Conservation (phyloP, 1,140 invertebrate genomes). For the Pogonus chalceus region DNA sequence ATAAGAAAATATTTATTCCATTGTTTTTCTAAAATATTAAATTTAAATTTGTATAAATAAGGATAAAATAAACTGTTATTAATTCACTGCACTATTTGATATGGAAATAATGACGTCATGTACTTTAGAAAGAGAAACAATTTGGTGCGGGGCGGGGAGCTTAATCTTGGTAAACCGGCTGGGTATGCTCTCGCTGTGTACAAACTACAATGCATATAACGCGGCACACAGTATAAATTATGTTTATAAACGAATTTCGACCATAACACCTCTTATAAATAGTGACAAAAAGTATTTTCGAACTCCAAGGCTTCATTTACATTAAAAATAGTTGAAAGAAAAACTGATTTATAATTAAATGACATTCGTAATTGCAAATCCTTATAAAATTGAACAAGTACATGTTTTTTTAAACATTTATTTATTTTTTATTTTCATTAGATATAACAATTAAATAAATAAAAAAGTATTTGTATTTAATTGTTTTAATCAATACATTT, state of each 20-base stretch:
- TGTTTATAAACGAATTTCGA: not conserved
- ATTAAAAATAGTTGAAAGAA: slow-evolving; percentile 33
- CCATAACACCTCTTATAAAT: slow-evolving; percentile 13
- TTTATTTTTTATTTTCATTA: too few species aligned
- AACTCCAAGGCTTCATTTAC: slow-evolving; percentile 33
- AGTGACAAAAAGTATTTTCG: slow-evolving; percentile 10
- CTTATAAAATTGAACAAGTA: slow-evolving; percentile 20
- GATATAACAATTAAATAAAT: too few species aligned
- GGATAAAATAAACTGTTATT: not conserved
- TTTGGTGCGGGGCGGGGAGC: slow-evolving; percentile 24
- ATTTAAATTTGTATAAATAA: not conserved
- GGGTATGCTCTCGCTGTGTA: slow-evolving; percentile 24
- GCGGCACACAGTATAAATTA: slow-evolving; percentile 17
- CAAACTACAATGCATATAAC: slow-evolving; percentile 14
- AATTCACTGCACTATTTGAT: slow-evolving; percentile 1
- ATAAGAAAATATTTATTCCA: too few species aligned
- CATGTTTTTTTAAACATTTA: too few species aligned
- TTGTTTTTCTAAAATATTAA: too few species aligned
- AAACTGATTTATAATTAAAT: slow-evolving; percentile 33
- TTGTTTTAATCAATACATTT: too few species aligned
- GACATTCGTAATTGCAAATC: slow-evolving; percentile 27
- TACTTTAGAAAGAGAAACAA: slow-evolving; percentile 31
- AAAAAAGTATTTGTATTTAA: too few species aligned
- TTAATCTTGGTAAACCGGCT: slow-evolving; percentile 34
- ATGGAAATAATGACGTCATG: slow-evolving; percentile 29